These are phyloP conservation scores for Cyanistes caeruleus DNA, from an alignment of 2,113 vertebrate genomes.

Conservation along the genomic window DNA sequence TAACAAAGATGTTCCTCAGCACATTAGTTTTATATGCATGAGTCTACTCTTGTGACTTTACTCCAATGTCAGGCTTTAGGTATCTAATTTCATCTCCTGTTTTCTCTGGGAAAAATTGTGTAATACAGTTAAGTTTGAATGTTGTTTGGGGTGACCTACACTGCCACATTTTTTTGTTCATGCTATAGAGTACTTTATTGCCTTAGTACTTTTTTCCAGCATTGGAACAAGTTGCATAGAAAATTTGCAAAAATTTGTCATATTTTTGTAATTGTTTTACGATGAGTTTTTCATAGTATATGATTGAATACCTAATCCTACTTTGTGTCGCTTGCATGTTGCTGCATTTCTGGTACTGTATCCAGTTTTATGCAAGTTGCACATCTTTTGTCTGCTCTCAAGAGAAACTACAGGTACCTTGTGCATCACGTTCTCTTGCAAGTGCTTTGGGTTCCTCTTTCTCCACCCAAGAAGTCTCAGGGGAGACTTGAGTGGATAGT, in stretches of 20 bases:
- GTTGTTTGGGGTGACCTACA: background rate
- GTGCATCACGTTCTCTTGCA: background rate
- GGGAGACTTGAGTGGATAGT: background rate
- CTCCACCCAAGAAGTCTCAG: background rate
- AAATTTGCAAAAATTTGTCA: background rate
- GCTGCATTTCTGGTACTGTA: background rate
- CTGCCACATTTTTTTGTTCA: background rate
- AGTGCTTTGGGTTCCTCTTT: background rate
- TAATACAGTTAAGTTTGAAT: background rate
- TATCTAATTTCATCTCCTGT: background rate
- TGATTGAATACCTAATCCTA: background rate
- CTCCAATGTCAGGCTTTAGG: background rate
- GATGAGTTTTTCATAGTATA: background rate
- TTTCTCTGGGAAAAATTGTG: background rate
- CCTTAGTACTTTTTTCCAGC: background rate
- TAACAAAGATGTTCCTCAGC: background rate
- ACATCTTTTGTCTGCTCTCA: accelerated
- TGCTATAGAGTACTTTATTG: background rate
- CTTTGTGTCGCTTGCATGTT: background rate
- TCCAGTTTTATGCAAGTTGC: background rate
- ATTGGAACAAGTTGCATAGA: background rate
- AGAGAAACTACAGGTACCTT: background rate
- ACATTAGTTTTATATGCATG: background rate
- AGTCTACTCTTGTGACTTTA: background rate
- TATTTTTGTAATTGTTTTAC: background rate